These are phyloP conservation scores for Sphaerophoria taeniata DNA, from an alignment of 2,888 invertebrate species.

Conservation along the genomic window DNA sequence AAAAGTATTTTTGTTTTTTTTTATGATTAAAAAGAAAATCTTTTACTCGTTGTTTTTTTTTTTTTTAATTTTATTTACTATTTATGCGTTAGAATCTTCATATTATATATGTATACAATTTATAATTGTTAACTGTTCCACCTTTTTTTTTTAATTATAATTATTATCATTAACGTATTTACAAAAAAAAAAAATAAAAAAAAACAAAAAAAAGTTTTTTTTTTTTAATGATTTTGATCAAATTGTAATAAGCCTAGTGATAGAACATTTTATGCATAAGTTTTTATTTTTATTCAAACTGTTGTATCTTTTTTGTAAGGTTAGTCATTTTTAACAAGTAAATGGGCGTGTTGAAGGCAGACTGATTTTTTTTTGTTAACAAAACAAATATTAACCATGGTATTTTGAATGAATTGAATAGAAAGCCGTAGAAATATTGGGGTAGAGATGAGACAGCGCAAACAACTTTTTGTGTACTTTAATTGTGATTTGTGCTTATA, in stretches of 20 bases:
- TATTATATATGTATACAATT: slow-evolving; percentile 78
- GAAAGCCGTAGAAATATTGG: slow-evolving; percentile 23
- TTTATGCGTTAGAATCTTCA: slow-evolving; percentile 74
- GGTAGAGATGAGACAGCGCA: slow-evolving; percentile 12
- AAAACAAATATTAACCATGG: slow-evolving; percentile 15
- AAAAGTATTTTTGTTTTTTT: slow-evolving; percentile 57
- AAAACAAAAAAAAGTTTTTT: slow-evolving; percentile 40
- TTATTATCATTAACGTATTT: slow-evolving; percentile 82
- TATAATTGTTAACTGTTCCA: slow-evolving; percentile 78
- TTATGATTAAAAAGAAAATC: slow-evolving; percentile 29
- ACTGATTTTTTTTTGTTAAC: slow-evolving; percentile 59
- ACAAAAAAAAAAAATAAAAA: slow-evolving; percentile 76
- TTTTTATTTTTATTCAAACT: slow-evolving; percentile 53
- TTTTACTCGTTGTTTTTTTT: slow-evolving; percentile 72
- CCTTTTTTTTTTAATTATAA: slow-evolving; percentile 78
- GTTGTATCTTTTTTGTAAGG: slow-evolving; percentile 55
- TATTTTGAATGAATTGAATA: slow-evolving; percentile 16
- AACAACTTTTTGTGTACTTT: slow-evolving; percentile 43
- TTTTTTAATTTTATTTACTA: slow-evolving; percentile 71
- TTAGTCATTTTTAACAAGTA: slow-evolving; percentile 26
- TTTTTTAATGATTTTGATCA: slow-evolving; percentile 59
- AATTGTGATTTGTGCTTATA: slow-evolving; percentile 68
- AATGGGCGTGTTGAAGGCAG: slow-evolving; percentile 71
- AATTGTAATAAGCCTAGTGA: slow-evolving; percentile 64
- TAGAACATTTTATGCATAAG: slow-evolving; percentile 54